Evolutionary conservation across 2,113 vertebrate species (phyloP).

Genomic region (Echinops telfairi): DNA sequence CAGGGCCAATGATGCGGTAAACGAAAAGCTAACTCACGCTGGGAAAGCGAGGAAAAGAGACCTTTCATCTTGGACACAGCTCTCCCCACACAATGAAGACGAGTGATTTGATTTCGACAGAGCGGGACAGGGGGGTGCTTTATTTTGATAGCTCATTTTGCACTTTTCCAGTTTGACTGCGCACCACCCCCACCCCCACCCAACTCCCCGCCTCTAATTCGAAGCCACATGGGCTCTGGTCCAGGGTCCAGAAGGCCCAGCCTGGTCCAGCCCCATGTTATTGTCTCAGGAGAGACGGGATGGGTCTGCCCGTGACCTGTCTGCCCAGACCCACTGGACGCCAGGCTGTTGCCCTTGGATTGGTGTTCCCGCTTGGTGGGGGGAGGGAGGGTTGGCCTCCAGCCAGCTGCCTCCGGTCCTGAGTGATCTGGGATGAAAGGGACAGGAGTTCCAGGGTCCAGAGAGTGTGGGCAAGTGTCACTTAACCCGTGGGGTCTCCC

Average conservation of each 20-base stretch:
- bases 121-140: conserved; percentile 47
- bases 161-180: conserved; percentile 57
- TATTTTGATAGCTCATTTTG: conserved; percentile 64
- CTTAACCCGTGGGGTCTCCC: no score
- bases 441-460: accelerated
- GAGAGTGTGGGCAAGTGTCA: neutral
- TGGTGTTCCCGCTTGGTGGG: neutral
- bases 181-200: accelerated
- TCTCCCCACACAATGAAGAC: conserved; percentile 59
- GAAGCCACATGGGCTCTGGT: accelerated
- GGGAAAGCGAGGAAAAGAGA: no score
- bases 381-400: accelerated
- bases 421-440: neutral
- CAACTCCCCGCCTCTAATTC: accelerated
- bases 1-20: no score
- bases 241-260: neutral
- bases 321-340: accelerated
- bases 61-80: conserved; percentile 41
- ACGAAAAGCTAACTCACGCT: no score
- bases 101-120: conserved; percentile 60
- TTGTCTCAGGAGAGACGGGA: no score
- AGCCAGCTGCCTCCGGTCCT: neutral
- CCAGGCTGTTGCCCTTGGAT: neutral
- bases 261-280: neutral
- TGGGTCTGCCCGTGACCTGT: neutral